Evolutionary conservation across 2,888 invertebrate species (phyloP).

Genomic region (Chrysomela aeneicollis): DNA sequence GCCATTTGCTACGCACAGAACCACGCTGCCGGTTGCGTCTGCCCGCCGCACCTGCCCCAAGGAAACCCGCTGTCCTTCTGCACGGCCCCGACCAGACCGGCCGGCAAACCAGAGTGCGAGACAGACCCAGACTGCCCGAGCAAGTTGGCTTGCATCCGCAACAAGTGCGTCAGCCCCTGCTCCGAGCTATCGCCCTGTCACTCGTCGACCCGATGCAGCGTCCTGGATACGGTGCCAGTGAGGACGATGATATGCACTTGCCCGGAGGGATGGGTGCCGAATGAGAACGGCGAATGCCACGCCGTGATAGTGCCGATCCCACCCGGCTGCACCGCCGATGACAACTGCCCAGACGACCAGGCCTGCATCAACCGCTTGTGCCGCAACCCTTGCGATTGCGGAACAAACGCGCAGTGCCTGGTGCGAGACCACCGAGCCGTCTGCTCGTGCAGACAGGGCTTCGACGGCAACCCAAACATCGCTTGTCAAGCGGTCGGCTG

Average conservation of each 20-base stretch:
- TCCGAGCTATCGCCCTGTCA: conserved; percentile 78
- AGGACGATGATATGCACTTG: conserved; percentile 89
- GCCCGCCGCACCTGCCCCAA: conserved; percentile 78
- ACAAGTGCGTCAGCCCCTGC: conserved; percentile 82
- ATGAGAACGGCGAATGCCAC: conserved; percentile 80
- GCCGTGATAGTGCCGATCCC: conserved; percentile 74
- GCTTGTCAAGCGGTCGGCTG: conserved; percentile 84
- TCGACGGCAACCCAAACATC: conserved; percentile 86
- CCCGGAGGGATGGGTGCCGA: conserved; percentile 84
- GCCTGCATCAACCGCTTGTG: conserved; percentile 88
- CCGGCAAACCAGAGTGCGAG: conserved; percentile 73
- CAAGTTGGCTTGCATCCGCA: conserved; percentile 80
- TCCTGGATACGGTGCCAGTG: conserved; percentile 85
- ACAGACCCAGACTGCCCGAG: conserved; percentile 83
- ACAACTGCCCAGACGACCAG: conserved; percentile 79
- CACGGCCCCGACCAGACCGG: conserved; percentile 62
- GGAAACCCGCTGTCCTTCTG: conserved; percentile 86
- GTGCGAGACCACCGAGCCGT: conserved; percentile 85
- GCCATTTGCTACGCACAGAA: conserved; percentile 83
- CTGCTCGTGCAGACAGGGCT: conserved; percentile 85
- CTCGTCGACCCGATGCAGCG: conserved; percentile 78
- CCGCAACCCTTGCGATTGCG: conserved; percentile 88
- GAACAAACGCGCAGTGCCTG: conserved; percentile 81
- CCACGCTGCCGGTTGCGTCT: conserved; percentile 83
- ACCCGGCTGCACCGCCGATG: conserved; percentile 80